Percentiles rank a stretch among this genome's conserved stretches.
Conservation (phyloP, 1,140 invertebrate genomes). For the Leptonema lineaticorne region DNA sequence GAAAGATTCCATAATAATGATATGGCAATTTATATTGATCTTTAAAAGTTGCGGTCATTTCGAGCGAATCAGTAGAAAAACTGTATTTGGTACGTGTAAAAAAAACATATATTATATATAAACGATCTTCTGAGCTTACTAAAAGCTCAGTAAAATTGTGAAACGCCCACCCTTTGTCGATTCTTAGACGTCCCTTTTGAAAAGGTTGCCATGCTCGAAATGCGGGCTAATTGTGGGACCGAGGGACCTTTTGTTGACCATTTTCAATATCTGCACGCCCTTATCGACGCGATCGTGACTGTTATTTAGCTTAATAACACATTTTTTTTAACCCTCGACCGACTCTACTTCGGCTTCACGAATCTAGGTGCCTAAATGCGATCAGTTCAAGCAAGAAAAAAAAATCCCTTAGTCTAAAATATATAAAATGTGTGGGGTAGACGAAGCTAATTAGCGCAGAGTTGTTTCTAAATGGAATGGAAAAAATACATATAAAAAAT, state of each 20-base stretch:
- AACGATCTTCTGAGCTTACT: not conserved
- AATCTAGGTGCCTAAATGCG: no score
- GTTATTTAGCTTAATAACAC: not conserved
- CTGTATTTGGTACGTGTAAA: not conserved
- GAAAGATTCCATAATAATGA: slow-evolving; percentile 6
- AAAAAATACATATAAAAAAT: slow-evolving; percentile 6
- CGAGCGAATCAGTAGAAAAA: not conserved
- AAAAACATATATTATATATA: slow-evolving; percentile 4
- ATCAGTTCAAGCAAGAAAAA: no score
- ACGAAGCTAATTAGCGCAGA: not conserved
- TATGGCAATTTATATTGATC: slow-evolving; percentile 1
- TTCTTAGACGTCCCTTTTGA: not conserved
- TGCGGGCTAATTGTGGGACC: slow-evolving; percentile 27
- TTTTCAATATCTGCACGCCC: not conserved
- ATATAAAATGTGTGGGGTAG: no score
- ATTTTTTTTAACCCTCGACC: not conserved
- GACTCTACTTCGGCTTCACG: no score
- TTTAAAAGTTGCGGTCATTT: slow-evolving; percentile 7
- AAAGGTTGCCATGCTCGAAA: not conserved
- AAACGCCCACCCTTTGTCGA: slow-evolving; percentile 17
- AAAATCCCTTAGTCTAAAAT: no score
- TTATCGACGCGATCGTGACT: slow-evolving; percentile 3
- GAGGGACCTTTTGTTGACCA: slow-evolving; percentile 13
- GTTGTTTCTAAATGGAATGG: no score
- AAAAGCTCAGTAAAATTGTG: slow-evolving; percentile 5